Conservation (phyloP, 2,113 vertebrate species). For the Oreochromis tanganicae region DNA sequence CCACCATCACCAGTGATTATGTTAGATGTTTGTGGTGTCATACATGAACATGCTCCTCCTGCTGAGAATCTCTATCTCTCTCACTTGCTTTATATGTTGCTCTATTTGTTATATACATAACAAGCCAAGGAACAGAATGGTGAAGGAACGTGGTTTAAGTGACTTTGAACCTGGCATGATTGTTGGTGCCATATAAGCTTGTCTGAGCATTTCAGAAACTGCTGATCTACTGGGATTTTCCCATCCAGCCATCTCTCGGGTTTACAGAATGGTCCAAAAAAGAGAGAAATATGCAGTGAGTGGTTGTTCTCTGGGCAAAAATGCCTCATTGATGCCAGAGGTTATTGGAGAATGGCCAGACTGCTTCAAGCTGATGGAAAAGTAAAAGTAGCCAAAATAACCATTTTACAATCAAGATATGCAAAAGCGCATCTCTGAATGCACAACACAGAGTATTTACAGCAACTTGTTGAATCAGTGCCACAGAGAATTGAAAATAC, state of each 20-base stretch:
- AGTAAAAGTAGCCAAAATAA: background rate
- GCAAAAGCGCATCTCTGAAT: background rate
- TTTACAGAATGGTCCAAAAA: background rate
- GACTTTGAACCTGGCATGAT: background rate
- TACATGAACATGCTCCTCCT: background rate
- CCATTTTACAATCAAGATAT: background rate
- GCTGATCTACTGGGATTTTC: background rate
- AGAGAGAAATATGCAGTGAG: background rate
- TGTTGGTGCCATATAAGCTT: background rate
- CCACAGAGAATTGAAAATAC: background rate
- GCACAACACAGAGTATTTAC: background rate
- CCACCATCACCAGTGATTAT: background rate
- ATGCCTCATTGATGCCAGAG: background rate
- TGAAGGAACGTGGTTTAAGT: background rate
- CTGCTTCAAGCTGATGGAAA: background rate
- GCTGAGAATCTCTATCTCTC: background rate
- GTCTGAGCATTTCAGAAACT: background rate
- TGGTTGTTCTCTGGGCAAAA: background rate
- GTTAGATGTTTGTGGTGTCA: background rate
- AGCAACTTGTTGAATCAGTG: background rate
- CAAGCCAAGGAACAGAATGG: background rate
- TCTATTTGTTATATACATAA: background rate
- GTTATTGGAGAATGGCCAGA: background rate
- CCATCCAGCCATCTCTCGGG: background rate
- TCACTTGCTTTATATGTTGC: background rate